Percentiles rank a stretch among this genome's conserved stretches.
These are phyloP conservation scores for Thryonomys swinderianus DNA, from an alignment of 2,113 vertebrate species.

Conservation along the genomic window DNA sequence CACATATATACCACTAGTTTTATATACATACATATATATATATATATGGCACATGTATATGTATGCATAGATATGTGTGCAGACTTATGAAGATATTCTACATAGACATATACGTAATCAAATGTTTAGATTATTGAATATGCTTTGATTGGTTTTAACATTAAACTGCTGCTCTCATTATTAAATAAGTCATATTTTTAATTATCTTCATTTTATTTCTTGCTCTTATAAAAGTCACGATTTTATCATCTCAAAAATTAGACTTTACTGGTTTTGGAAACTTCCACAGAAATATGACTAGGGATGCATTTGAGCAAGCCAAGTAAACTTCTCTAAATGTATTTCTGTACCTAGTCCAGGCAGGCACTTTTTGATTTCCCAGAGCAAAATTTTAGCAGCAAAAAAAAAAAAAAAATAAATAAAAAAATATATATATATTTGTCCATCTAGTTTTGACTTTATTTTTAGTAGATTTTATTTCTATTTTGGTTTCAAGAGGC, in stretches of 20 bases:
- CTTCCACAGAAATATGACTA: background rate
- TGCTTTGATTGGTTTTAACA: background rate
- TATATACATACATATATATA: too few relatives aligned
- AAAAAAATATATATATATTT: too few relatives aligned
- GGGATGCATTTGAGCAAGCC: background rate
- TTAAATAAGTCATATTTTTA: background rate
- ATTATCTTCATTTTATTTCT: background rate
- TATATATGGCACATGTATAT: too few relatives aligned
- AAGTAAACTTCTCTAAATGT: background rate
- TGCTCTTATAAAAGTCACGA: background rate
- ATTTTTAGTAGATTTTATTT: background rate
- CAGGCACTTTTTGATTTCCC: background rate
- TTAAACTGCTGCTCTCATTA: background rate
- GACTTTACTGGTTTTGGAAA: background rate
- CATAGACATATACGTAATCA: background rate
- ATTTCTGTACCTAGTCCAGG: too few relatives aligned
- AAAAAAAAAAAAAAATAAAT: too few relatives aligned
- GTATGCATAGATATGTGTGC: too few relatives aligned
- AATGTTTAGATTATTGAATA: background rate
- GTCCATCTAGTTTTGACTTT: background rate
- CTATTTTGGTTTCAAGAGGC: background rate
- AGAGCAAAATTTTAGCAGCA: background rate
- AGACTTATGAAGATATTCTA: background rate
- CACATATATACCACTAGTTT: too few relatives aligned
- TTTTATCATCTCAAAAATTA: background rate